Conservation (phyloP, 2,797 vertebrate genomes). For the Pseudomugil gertrudae region DNA sequence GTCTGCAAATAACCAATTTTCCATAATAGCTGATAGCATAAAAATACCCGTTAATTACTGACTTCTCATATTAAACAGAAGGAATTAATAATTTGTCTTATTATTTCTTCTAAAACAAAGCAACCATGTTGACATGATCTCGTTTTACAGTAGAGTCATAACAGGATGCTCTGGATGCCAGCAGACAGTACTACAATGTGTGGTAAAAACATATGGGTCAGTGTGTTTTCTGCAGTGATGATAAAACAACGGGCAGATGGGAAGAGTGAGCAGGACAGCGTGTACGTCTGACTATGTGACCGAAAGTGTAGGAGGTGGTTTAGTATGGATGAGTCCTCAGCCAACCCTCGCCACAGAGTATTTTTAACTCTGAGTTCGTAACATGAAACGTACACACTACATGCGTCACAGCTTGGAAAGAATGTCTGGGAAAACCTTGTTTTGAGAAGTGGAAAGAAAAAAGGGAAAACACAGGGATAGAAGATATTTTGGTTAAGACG, state of each 20-base stretch:
- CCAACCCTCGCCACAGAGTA: slow-evolving; percentile 56
- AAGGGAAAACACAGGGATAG: slow-evolving; percentile 26
- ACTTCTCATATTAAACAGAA: too few species aligned
- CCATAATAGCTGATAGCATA: background rate
- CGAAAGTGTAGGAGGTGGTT: slow-evolving; percentile 11
- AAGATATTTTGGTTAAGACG: slow-evolving; percentile 57
- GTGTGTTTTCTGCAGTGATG: slow-evolving; percentile 25
- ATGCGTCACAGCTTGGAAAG: slow-evolving; percentile 77
- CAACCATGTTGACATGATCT: background rate
- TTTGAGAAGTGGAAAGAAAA: slow-evolving; percentile 42
- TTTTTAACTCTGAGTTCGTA: slow-evolving; percentile 65
- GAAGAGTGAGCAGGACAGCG: slow-evolving; percentile 18
- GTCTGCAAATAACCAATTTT: slow-evolving; percentile 5
- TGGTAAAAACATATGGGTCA: slow-evolving; percentile 38
- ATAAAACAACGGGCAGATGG: slow-evolving; percentile 30
- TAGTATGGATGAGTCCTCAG: slow-evolving; percentile 52
- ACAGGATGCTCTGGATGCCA: slow-evolving; percentile 7
- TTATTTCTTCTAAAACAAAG: too few species aligned
- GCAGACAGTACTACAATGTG: slow-evolving; percentile 19
- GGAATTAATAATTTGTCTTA: too few species aligned
- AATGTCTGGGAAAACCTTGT: slow-evolving; percentile 80
- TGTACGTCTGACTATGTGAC: slow-evolving; percentile 41
- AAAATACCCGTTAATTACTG: background rate
- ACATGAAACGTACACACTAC: slow-evolving; percentile 50
- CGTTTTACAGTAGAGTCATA: slow-evolving; percentile 10